Base-by-base conservation (phyloP, 2,797 vertebrate species). In the Acipenser oxyrinchus region DNA sequence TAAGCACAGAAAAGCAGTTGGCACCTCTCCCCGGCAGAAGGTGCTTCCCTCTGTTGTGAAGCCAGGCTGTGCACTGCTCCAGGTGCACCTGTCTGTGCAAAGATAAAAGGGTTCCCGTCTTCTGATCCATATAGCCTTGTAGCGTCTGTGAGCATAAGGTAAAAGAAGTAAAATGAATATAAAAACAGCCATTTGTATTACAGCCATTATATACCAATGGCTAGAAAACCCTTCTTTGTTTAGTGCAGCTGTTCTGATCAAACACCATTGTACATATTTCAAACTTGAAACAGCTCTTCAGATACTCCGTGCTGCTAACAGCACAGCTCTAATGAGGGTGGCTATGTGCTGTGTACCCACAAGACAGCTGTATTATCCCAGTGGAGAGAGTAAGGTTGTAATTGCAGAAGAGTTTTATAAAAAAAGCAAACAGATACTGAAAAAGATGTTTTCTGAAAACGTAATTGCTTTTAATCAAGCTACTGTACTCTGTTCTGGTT, bases 41-140 rank as follows among this genome's bases (percentile, higher is more conserved):
- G 64, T 57, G 23, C 6, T 64, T 58, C 55, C 51, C 51, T 53
- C 8, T 37, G 60, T 51, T 49, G 62, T 23, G 67, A 2, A 10
- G 59, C 66, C 66, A 67, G 51, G 10, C 48, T 37, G 37, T 6
- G 60, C 48, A 58, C 51, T 51, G 8, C 50, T 60, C 48, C 10
- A 55, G 10, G 58, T 10, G 7, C 59, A 10, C 13, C 23, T 37
- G 37, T 13, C 62, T 13, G 5, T 50, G 49, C 58, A n/a, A 23
- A 37, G 49, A 49, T 66, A 12, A 10, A 60, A 58, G 58, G 8
- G 10, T 50, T 48, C 10, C 2, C 57, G 48, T 60, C 72, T 63
- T n/a, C 23, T 66, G 6, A 37, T 37, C 37, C 48, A 6, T 1
- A 51, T 69, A 48, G 10, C 10, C 8, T 66, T 66, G 59, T 13